Evolutionary conservation across 2,888 invertebrate genomes (phyloP), one percentile per base, ranked within the genome.

Genomic region (Agonum fuliginosum): DNA sequence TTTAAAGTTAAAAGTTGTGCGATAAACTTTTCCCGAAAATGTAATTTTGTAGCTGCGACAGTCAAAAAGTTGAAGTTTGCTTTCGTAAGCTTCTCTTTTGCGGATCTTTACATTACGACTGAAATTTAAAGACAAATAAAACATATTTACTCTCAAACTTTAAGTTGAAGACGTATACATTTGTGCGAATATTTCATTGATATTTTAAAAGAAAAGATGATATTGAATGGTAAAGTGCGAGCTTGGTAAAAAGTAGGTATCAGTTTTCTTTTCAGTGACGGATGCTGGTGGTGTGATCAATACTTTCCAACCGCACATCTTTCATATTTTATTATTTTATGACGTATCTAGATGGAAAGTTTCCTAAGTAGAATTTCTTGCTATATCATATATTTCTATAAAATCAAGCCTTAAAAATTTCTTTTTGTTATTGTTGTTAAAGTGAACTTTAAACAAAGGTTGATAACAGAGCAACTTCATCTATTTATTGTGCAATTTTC

Each of bases 111-210:
- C 58, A 12, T 10, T 46, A 14, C 34, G 30, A 12, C 17, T 27
- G 30, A 58, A 73, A 37, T 58, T 58, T 58, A 37, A 73, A 73
- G 58, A 41, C 58, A 73, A 73, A 73, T 73, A 73, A 73, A 73
- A 73, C 41, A 19, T 34, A 12, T 20, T 17, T 70, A 20, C 24
- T 22, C 41, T 73, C 43, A 73, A 41, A 37, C 41, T 19, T n/a
- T n/a, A 24, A 37, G 41, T 43, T 58, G 58, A 58, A 73, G 24
- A 41, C 73, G 24, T 58, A 54, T 41, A 73, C 51, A 58, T 73
- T 48, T 73, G 12, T 73, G 19, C 22, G 12, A 30, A 34, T 20
- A 41, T 34, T 24, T 41, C 22, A 51, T 30, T 73, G 20, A 20
- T 58, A 34, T 41, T 8, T 41, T 17, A 37, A 24, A 37, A 10